Evolutionary conservation across 2,797 vertebrate genomes (phyloP).

Genomic region (Acridotheres tristis): DNA sequence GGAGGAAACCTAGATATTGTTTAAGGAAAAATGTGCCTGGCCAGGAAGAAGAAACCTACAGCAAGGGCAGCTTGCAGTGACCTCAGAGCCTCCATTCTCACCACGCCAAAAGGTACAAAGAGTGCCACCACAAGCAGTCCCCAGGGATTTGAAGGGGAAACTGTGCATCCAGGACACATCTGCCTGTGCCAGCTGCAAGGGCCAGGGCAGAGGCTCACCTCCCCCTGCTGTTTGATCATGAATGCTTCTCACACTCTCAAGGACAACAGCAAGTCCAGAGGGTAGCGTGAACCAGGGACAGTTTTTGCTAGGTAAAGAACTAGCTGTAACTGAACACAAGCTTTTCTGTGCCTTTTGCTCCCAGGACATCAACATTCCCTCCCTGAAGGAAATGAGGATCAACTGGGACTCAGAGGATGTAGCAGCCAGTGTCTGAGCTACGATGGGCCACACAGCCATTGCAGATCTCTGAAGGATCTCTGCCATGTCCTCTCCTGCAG

Average conservation of each 20-base stretch:
- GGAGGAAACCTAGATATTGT: not conserved
- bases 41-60: not conserved
- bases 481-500: not conserved
- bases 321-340: not conserved
- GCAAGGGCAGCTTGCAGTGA: not conserved
- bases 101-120: accelerated
- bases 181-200: not conserved
- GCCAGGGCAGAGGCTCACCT: not conserved
- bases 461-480: accelerated
- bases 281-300: not conserved
- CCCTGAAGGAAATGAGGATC: not conserved
- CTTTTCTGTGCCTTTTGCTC: not conserved
- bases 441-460: accelerated
- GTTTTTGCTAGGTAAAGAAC: not conserved
- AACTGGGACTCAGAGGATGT: not conserved
- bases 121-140: accelerated
- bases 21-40: not conserved
- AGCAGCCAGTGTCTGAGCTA: not conserved
- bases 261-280: not conserved
- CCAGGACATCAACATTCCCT: not conserved
- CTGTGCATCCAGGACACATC: not conserved
- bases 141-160: accelerated
- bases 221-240: not conserved
- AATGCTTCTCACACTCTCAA: not conserved
- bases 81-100: not conserved